Conservation (phyloP, 2,888 invertebrate genomes). For the Amphipoea oculea region DNA sequence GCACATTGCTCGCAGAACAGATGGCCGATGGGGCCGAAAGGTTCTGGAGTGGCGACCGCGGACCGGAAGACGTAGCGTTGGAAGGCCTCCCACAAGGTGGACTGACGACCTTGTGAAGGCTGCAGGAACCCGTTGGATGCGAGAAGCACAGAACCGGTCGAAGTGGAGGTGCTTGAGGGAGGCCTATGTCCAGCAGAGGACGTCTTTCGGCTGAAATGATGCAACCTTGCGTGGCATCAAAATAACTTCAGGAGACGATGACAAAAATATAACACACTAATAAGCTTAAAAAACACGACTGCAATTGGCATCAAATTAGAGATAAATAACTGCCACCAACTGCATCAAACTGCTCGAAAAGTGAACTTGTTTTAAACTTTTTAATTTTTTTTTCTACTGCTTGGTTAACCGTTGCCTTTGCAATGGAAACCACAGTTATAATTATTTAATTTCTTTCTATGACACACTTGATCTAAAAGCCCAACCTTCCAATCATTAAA, state of each 20-base stretch:
- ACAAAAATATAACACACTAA: not conserved
- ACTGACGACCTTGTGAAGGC: no score
- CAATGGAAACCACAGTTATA: not conserved
- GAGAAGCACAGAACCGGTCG: no score
- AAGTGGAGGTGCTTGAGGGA: no score
- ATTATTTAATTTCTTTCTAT: not conserved
- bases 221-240: not conserved
- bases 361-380: not conserved
- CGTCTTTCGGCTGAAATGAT: no score
- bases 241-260: not conserved
- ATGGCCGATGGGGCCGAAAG: no score
- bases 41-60: no score
- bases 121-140: no score
- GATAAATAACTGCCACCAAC: not conserved
- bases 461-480: constrained; percentile 29
- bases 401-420: not conserved
- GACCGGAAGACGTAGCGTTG: no score
- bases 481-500: constrained; percentile 21
- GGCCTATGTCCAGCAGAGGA: no score
- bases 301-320: not conserved
- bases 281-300: not conserved
- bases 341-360: not conserved
- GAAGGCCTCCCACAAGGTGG: no score
- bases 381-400: not conserved
- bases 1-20: no score